phyloP scores from a whole-genome alignment of 1,140 invertebrate genomes.

The Paralvinella palmiformis region DNA sequence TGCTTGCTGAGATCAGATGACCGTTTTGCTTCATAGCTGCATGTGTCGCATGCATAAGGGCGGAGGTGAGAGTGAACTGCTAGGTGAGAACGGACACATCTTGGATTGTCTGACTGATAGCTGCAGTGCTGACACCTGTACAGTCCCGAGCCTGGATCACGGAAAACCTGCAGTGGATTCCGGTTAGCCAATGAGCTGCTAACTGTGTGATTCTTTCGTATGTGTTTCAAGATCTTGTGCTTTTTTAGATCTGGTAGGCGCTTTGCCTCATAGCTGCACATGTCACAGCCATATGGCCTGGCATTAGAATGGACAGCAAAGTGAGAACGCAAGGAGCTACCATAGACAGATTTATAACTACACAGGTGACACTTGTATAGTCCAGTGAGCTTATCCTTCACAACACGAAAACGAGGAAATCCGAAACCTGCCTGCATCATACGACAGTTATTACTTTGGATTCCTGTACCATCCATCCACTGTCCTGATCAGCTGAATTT shows the following conservation, averaged over 20 bases:
- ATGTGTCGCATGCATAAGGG: slow-evolving; percentile 25
- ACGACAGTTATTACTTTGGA: too few species aligned
- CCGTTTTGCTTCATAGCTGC: slow-evolving; percentile 29
- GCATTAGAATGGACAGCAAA: slow-evolving; percentile 28
- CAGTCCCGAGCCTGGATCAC: too few species aligned
- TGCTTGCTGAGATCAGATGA: slow-evolving; percentile 30
- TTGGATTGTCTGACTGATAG: slow-evolving; percentile 23
- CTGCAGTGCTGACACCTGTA: slow-evolving; percentile 23
- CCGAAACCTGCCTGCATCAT: too few species aligned
- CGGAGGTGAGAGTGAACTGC: slow-evolving; percentile 27
- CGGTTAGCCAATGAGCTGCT: too few species aligned
- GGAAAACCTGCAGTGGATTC: too few species aligned
- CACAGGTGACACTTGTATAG: slow-evolving; percentile 22
- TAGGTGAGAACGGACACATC: slow-evolving; percentile 25
- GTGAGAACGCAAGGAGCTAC: slow-evolving; percentile 27
- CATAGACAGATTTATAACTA: slow-evolving; percentile 22
- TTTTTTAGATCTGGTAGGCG: slow-evolving; percentile 28
- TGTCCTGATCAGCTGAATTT: too few species aligned
- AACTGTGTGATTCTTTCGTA: too few species aligned
- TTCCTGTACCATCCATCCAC: too few species aligned
- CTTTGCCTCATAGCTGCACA: slow-evolving; percentile 30
- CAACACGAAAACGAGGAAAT: too few species aligned
- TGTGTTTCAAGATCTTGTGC: slow-evolving; percentile 25
- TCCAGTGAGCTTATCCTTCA: too few species aligned
- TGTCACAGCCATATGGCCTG: slow-evolving; percentile 24